Evolutionary conservation across 2,797 vertebrate species (phyloP).

Genomic region (Taeniopygia guttata): DNA sequence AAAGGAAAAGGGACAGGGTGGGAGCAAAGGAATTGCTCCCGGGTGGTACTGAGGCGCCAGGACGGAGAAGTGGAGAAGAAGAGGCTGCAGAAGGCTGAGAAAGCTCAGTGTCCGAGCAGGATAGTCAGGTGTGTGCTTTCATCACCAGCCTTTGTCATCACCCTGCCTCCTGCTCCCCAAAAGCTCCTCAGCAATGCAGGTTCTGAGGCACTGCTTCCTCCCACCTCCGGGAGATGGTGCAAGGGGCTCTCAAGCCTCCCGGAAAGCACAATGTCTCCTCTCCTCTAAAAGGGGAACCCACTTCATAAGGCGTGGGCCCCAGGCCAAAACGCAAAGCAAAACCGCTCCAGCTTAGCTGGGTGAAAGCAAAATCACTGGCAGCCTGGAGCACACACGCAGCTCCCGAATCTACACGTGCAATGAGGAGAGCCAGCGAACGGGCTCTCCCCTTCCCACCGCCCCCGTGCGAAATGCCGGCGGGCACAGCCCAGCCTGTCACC

Average conservation of each 20-base stretch:
- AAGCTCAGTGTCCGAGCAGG: not conserved
- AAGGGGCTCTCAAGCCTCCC: not conserved
- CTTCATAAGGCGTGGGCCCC: not conserved
- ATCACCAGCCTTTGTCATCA: not conserved
- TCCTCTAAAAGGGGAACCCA: constrained; percentile 6
- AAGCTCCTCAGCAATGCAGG: not conserved
- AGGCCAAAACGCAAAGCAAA: constrained; percentile 12
- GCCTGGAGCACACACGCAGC: not conserved
- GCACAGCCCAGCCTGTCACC: not conserved
- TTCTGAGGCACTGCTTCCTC: not conserved
- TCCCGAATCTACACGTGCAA: not conserved
- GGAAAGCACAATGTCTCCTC: not conserved
- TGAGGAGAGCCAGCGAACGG: not conserved
- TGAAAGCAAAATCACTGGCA: not conserved
- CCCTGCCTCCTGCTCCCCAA: not conserved
- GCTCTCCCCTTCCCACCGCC: not conserved
- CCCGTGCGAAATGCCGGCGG: not conserved
- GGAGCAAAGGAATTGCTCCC: constrained; percentile 15
- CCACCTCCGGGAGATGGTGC: not conserved
- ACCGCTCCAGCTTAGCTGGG: not conserved
- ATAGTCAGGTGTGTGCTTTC: not conserved
- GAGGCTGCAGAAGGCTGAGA: not conserved
- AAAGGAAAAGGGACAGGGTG: constrained; percentile 57
- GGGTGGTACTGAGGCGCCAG: not conserved
- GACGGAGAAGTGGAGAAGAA: not conserved